Percentiles rank a stretch among this genome's conserved stretches.
Conservation (phyloP, 2,113 vertebrate genomes). For the Nesoenas mayeri region DNA sequence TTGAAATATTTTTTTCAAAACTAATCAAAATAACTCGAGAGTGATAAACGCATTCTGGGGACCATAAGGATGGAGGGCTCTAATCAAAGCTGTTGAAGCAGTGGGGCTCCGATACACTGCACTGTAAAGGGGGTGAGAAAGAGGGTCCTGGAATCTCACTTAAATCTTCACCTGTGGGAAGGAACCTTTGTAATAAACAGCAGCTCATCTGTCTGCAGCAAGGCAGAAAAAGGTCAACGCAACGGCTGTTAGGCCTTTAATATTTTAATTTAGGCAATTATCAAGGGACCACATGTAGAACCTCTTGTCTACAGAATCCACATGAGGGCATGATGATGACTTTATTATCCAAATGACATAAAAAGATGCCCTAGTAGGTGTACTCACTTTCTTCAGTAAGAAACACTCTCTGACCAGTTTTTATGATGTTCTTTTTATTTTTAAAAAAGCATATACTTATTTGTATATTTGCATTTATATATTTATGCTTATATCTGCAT, state of each 20-base stretch:
- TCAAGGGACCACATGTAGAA: constrained; percentile 80
- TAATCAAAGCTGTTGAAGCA: constrained; percentile 67
- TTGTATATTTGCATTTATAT: not conserved
- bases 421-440: constrained; percentile 12
- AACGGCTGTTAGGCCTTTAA: constrained; percentile 80
- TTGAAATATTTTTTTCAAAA: constrained; percentile 57
- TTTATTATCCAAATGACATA: constrained; percentile 80
- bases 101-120: constrained; percentile 54
- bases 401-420: constrained; percentile 28
- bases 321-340: constrained; percentile 78
- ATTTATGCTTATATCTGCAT: not conserved
- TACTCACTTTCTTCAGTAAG: constrained; percentile 38
- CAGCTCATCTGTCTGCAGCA: constrained; percentile 78
- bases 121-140: constrained; percentile 29
- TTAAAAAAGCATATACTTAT: not conserved
- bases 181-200: constrained; percentile 74
- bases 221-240: constrained; percentile 79
- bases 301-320: constrained; percentile 79
- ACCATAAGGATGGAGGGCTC: constrained; percentile 59
- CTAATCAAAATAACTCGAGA: constrained; percentile 71
- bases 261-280: constrained; percentile 84
- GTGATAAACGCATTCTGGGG: constrained; percentile 48
- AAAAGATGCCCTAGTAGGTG: constrained; percentile 68
- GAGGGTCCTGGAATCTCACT: constrained; percentile 61
- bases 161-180: constrained; percentile 76